Conservation (phyloP, 2,797 vertebrate species). For the Argentina silus region DNA sequence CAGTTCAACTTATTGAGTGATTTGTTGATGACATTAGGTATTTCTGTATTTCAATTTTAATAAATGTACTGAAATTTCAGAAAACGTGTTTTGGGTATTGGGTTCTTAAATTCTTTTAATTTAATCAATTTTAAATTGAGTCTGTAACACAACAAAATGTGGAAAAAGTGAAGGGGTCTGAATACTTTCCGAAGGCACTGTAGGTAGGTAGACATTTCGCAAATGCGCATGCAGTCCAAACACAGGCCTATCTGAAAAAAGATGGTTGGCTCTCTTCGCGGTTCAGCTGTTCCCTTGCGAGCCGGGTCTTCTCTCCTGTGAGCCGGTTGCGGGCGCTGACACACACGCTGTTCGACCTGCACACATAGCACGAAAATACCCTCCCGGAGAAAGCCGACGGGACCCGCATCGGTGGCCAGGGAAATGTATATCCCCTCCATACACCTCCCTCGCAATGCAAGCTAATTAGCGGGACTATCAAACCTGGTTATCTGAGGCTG, state of each 20-base stretch:
- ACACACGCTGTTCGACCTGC: slow-evolving; percentile 89
- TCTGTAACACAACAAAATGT: no score
- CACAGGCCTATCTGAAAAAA: slow-evolving; percentile 52
- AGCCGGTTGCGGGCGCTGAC: slow-evolving; percentile 82
- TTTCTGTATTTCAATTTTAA: no score
- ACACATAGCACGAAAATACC: slow-evolving; percentile 77
- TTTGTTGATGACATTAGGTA: no score
- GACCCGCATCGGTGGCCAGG: slow-evolving; percentile 85
- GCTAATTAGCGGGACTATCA: slow-evolving; percentile 63
- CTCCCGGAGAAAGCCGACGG: slow-evolving; percentile 56
- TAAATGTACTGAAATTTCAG: no score
- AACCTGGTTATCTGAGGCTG: slow-evolving; percentile 25
- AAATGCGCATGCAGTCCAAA: slow-evolving; percentile 27
- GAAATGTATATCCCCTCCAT: slow-evolving; percentile 61
- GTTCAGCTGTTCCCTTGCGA: slow-evolving; percentile 42
- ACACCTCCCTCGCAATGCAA: slow-evolving; percentile 51
- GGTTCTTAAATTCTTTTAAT: no score
- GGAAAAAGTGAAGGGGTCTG: no score
- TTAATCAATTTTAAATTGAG: no score
- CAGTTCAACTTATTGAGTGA: no score
- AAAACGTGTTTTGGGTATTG: no score
- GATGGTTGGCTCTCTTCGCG: slow-evolving; percentile 63
- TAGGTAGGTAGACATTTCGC: no score
- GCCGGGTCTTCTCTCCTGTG: slow-evolving; percentile 43
- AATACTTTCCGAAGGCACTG: no score